A percentile compares a stretch with the other conserved stretches of the same genome.
Evolutionary conservation across 2,113 vertebrate genomes (phyloP).

Genomic region (Brienomyrus longianalis): DNA sequence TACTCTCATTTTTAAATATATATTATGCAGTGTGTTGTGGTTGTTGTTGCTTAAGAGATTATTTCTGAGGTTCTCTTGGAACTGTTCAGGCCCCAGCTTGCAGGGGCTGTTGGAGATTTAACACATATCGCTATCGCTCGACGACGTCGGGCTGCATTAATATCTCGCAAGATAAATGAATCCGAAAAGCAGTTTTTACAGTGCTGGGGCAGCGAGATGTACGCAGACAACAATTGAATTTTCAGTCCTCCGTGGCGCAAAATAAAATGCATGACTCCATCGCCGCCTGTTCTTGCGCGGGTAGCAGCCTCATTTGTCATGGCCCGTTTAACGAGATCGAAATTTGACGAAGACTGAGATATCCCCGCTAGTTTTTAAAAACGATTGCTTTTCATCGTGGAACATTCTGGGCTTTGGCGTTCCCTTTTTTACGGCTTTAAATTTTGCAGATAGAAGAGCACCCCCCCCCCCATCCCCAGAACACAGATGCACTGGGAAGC

Average conservation of each 20-base stretch:
- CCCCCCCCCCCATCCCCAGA: not conserved
- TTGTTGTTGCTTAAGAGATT: not conserved
- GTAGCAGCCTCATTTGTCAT: not conserved
- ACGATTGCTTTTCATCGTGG: not conserved
- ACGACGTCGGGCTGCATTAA: not conserved
- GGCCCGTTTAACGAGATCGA: not conserved
- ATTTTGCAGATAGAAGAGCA: not conserved
- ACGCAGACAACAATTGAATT: conserved; percentile 5
- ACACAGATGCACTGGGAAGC: not conserved
- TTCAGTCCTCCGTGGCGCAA: not conserved
- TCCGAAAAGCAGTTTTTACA: not conserved
- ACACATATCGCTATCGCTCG: not conserved
- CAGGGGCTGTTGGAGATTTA: not conserved
- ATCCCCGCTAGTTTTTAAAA: not conserved
- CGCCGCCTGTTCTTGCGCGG: not conserved
- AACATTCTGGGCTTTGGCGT: not conserved
- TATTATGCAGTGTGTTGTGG: not conserved
- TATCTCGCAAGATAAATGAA: conserved; percentile 1
- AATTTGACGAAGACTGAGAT: not conserved
- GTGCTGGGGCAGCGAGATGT: not conserved
- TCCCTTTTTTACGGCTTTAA: not conserved
- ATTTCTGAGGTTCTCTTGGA: not conserved
- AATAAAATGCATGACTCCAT: conserved; percentile 1
- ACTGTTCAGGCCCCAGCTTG: not conserved
- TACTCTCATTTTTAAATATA: not conserved